Base-by-base conservation (phyloP, 2,888 invertebrate genomes). In the Allygus modestus region DNA sequence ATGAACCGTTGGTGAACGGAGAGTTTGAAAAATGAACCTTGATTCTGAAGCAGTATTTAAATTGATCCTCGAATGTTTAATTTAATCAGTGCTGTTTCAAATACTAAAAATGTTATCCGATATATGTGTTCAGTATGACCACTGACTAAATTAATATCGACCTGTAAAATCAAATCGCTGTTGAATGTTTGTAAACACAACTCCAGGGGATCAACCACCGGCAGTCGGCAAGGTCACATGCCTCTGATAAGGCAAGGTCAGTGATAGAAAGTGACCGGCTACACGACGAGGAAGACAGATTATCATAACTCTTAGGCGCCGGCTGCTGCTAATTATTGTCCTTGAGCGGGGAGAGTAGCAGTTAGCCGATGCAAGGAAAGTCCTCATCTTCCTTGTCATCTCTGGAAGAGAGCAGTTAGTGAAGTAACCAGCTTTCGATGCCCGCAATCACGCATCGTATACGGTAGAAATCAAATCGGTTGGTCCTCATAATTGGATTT, bases 381-480 rank as follows among this genome's bases (percentile, higher is more conserved):
- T 65, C 15, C 4, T 31, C 65, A 65, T 28, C 28, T 28, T 26
- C 15, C 17, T 1, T 15, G 17, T 28, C 28, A 26, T 65, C 28
- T 31, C 17, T 15, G 15, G 28, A 58, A 26, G 26, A 20, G 51
- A 51, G 23, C 0, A 23, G 54, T 7, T 20, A 23, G 15, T 54
- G 54, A 54, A 23, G 54, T 54, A 54, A 54, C 54, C 54, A 23
- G 23, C 65, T 65, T 28, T 65, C 65, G 65, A 28, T 28, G 26
- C 17, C 1, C 28, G 28, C 51, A n/a, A n/a, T n/a, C n/a, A 20
- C 46, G 46, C 2, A 2, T 46, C 12, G 9, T 23, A 58, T 58
- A 17, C 20, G 58, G 58, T 23, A 58, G 58, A 65, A 65, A 65
- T 31, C 65, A 17, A 15, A 28, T 23, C 20, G 58, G 58, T 20